Evolutionary conservation across 2,888 invertebrate genomes (phyloP).

Genomic region (Dinocampus coccinellae): DNA sequence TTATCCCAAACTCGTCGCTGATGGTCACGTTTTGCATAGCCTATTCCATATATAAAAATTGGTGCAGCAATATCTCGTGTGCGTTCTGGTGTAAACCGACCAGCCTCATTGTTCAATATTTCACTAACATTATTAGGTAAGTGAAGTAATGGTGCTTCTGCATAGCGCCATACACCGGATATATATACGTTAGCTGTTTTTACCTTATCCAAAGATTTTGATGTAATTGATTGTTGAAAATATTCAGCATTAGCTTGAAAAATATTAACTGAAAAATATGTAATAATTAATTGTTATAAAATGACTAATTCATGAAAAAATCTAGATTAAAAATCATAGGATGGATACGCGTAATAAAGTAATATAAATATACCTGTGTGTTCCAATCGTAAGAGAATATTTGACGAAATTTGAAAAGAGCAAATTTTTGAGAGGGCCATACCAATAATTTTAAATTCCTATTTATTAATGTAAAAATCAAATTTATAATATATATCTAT

Average conservation of each 20-base stretch:
- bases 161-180: conserved; percentile 71
- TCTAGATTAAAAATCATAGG: neutral
- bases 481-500: neutral
- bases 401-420: conserved; percentile 43
- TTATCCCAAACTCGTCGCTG: conserved; percentile 54
- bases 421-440: conserved; percentile 53
- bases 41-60: conserved; percentile 71
- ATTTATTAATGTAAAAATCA: neutral
- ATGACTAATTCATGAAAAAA: neutral
- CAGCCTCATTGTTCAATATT: conserved; percentile 76
- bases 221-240: conserved; percentile 19
- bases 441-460: neutral
- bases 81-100: conserved; percentile 76
- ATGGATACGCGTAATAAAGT: neutral
- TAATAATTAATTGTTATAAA: neutral
- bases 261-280: conserved; percentile 32
- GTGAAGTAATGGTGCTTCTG: conserved; percentile 72
- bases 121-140: conserved; percentile 76
- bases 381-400: conserved; percentile 43
- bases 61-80: conserved; percentile 77
- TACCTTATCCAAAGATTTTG: conserved; percentile 18
- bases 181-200: conserved; percentile 65
- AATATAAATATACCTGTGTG: conserved; percentile 44
- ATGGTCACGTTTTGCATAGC: conserved; percentile 47
- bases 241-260: neutral